phyloP scores from a whole-genome alignment of 2,888 invertebrate genomes.

The Nebria salina region DNA sequence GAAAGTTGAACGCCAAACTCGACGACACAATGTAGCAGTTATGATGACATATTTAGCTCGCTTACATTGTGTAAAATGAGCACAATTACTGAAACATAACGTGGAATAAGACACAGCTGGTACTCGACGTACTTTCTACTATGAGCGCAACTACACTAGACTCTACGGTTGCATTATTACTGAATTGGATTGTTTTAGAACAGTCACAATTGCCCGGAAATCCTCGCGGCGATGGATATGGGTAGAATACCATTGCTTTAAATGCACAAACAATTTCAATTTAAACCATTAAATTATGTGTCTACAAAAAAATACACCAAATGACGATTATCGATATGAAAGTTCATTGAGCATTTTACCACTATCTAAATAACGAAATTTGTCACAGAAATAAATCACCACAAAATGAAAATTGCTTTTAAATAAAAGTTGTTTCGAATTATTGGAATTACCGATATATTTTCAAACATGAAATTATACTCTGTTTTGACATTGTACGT shows the following conservation, averaged over 20 bases:
- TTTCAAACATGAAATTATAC: background rate
- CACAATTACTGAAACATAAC: constrained; percentile 23
- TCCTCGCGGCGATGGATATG: background rate
- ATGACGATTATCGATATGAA: no score
- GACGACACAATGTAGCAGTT: constrained; percentile 15
- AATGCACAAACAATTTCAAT: background rate
- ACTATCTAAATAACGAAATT: background rate
- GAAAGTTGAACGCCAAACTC: background rate
- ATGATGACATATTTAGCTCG: constrained; percentile 27
- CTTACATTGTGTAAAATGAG: constrained; percentile 28
- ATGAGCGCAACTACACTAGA: background rate
- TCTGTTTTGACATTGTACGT: background rate
- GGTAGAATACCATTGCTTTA: background rate
- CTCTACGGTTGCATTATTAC: background rate
- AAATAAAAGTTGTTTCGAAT: background rate
- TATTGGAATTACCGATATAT: background rate
- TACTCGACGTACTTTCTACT: background rate
- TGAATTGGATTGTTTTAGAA: background rate
- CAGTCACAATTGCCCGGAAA: background rate
- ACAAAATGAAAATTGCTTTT: background rate
- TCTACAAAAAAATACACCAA: background rate
- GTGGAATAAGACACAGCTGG: constrained; percentile 9
- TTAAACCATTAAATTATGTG: background rate
- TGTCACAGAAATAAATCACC: background rate
- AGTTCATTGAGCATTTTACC: background rate